Evolutionary conservation across 2,888 invertebrate species (phyloP), one percentile per base, ranked within the genome.

Genomic region (Orchesellides sinensis): DNA sequence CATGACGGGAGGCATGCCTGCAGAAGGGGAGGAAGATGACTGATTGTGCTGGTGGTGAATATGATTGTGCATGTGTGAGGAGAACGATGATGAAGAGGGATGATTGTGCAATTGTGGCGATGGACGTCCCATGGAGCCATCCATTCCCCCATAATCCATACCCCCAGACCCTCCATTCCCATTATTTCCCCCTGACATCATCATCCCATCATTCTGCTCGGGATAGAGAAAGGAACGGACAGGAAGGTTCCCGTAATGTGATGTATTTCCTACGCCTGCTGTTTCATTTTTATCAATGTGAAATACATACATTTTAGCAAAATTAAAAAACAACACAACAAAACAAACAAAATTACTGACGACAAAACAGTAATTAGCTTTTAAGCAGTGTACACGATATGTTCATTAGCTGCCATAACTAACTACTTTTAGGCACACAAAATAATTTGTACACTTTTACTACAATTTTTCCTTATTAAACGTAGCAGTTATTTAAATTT

Each of bases 191-290:
- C 66, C 65, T 23, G n/a, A 23, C 14, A 56, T 10, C 32, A 80
- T 54, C 2, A 70, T 21, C 17, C 63, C 66, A 27, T 77, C 83
- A 40, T 83, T 77, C 47, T 77, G 77, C 21, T 83, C 82, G 0
- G 82, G 77, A 19, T 77, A 83, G 23, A 87, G 74, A 73, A 83
- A 88, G 12, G 88, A 85, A 25, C 87, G 78, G 8, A 87, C 86
- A 8, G 88, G 88, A 6, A 88, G 85, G 74, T 88, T 88, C 8
- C 88, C 88, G 59, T 88, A 88, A 73, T 88, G 88, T 14, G 88
- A 88, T 5, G 86, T 87, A 40, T 83, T 84, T 29, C 81, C 81
- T 65, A 74, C 14, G 61, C 79, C 73, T 35, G 79, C 84, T 77
- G 54, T 47, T 19, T 45, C 2, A n/a, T 17, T 10, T 61, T 32